phyloP scores from a whole-genome alignment of 2,888 invertebrate genomes.

The Dione juno region DNA sequence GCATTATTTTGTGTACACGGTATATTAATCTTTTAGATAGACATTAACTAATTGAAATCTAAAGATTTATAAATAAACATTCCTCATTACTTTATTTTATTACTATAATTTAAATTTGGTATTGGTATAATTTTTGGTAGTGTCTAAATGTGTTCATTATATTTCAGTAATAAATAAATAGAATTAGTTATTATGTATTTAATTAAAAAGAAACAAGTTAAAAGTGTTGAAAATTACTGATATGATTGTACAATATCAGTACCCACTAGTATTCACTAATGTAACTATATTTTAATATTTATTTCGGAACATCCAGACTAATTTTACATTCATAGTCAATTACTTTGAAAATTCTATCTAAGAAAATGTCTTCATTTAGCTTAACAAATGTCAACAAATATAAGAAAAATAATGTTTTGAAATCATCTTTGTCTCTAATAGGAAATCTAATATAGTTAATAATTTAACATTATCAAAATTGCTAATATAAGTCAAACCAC shows the following conservation, averaged over 20 bases:
- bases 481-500: background rate
- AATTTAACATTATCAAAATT: background rate
- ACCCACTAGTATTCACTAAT: background rate
- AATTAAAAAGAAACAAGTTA: too few species aligned
- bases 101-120: background rate
- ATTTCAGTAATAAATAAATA: too few species aligned
- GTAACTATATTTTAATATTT: background rate
- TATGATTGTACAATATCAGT: too few species aligned
- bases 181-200: too few species aligned
- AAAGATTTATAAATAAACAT: background rate
- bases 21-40: slow-evolving; percentile 54
- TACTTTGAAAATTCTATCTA: background rate
- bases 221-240: too few species aligned
- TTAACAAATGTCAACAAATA: background rate
- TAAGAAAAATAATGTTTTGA: background rate
- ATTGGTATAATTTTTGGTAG: too few species aligned
- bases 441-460: background rate
- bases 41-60: slow-evolving; percentile 42
- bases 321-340: slow-evolving; percentile 11
- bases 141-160: too few species aligned
- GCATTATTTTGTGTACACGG: slow-evolving; percentile 67
- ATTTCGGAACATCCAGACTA: background rate
- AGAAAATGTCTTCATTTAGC: background rate
- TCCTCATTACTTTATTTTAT: slow-evolving; percentile 20
- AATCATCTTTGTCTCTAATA: background rate